Base-by-base conservation (phyloP, 1,140 invertebrate species). In the Planococcus citri region DNA sequence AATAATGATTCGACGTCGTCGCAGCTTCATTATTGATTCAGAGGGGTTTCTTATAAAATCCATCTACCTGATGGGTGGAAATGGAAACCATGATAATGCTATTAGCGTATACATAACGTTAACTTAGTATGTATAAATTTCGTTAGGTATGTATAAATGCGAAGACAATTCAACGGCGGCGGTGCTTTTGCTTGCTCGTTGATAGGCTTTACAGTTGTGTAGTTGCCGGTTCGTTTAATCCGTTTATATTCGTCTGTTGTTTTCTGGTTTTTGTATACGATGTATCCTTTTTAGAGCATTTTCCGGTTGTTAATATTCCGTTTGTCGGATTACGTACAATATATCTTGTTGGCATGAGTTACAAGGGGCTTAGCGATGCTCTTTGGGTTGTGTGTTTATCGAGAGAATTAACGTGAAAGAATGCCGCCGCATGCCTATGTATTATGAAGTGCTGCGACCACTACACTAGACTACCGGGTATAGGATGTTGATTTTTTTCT, bases 221-320 rank as follows among this genome's bases (percentile, higher is more conserved):
- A 33, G 29, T 33, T 33, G 29, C 29, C 29, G 41, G 41, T 51
- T 51, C 41, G 41, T 51, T 51, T 51, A 51, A 51, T 51, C 41
- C 41, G 41, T 51, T 51, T 51, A 33, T 33, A n/a, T n/a, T n/a
- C n/a, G 41, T 51, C n/a, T 51, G 41, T 51, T 51, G 41, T 51
- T 51, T 51, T 51, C 12, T 33, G 29, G 4, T 33, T 51, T 51
- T 51, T 17, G n/a, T 17, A 51, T 20, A 51, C 41, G 41, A 51
- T 14, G 41, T 51, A 51, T 51, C 41, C 41, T 51, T 51, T 51
- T 51, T 51, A n/a, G 41, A 51, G 41, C n/a, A 51, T 51, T 51
- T 51, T 51, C 41, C 41, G 41, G 41, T 51, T 51, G 41, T 51
- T 51, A 51, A 51, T 51, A 51, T 51, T 14, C 41, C n/a, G 10